Percentiles rank a stretch among this genome's conserved stretches.
Evolutionary conservation across 2,797 vertebrate genomes (phyloP).

Genomic region (Xiphophorus birchmanni): DNA sequence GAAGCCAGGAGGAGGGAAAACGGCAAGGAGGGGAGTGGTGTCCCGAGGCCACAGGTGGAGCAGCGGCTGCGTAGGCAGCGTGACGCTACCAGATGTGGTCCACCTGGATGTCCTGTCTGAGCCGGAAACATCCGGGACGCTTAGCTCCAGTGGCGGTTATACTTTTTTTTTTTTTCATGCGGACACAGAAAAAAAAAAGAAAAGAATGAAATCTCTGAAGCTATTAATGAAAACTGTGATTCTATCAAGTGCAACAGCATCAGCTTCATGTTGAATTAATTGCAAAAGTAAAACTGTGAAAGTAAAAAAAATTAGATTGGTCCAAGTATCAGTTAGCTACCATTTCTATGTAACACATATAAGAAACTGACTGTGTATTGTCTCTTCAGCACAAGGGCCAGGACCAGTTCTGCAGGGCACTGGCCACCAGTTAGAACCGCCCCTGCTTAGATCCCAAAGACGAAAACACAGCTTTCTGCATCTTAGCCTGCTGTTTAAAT

Average conservation of each 20-base stretch:
- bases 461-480: not conserved
- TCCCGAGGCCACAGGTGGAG: conserved; percentile 63
- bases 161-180: no score
- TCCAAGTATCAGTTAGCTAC: no score
- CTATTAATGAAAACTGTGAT: no score
- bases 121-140: not conserved
- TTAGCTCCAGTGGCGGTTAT: not conserved
- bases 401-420: not conserved
- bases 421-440: not conserved
- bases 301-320: no score
- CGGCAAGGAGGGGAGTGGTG: conserved; percentile 65
- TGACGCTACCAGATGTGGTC: conserved; percentile 13
- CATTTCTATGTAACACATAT: no score
- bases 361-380: not conserved
- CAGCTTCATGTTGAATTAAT: no score
- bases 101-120: not conserved
- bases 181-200: not conserved
- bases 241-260: no score
- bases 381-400: not conserved
- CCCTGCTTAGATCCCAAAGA: not conserved
- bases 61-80: not conserved
- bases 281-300: no score
- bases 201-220: not conserved
- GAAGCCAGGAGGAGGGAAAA: conserved; percentile 7
- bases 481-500: not conserved